These are phyloP conservation scores for Sander vitreus DNA, from an alignment of 2,113 vertebrate species.

Conservation along the genomic window DNA sequence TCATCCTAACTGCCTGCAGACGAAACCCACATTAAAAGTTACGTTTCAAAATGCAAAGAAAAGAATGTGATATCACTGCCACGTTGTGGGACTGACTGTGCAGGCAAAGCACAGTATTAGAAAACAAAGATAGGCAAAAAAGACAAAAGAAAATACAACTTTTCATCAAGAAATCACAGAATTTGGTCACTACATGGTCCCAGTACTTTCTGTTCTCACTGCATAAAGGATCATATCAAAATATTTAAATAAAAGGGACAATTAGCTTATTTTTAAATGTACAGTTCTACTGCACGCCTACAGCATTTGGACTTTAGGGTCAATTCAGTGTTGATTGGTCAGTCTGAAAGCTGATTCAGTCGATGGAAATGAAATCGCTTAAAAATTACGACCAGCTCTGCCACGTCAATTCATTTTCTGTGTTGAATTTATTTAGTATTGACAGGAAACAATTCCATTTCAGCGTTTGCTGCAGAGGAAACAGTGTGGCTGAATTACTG, in stretches of 20 bases:
- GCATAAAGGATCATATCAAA: neutral
- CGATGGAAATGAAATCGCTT: constrained; percentile 54
- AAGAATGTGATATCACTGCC: neutral
- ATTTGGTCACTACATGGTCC: neutral
- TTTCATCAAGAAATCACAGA: neutral
- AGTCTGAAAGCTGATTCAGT: constrained; percentile 23
- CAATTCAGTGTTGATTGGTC: constrained; percentile 16
- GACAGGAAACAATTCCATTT: constrained; percentile 54
- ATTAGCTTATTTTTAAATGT: neutral
- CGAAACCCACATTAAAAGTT: neutral
- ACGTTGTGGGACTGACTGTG: neutral
- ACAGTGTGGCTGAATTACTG: constrained; percentile 21
- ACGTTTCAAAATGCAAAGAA: neutral
- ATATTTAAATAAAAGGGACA: neutral
- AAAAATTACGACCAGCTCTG: constrained; percentile 28
- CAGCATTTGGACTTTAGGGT: constrained; percentile 4
- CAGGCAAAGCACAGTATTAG: neutral
- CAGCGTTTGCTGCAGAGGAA: constrained; percentile 32
- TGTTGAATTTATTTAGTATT: constrained; percentile 64
- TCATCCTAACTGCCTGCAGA: neutral
- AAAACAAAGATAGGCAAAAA: neutral
- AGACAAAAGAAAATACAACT: neutral
- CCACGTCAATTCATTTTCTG: constrained; percentile 39
- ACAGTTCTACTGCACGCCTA: neutral
- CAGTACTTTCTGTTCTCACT: neutral